Evolutionary conservation across 2,113 vertebrate species (phyloP).

Genomic region (Recurvirostra avosetta): DNA sequence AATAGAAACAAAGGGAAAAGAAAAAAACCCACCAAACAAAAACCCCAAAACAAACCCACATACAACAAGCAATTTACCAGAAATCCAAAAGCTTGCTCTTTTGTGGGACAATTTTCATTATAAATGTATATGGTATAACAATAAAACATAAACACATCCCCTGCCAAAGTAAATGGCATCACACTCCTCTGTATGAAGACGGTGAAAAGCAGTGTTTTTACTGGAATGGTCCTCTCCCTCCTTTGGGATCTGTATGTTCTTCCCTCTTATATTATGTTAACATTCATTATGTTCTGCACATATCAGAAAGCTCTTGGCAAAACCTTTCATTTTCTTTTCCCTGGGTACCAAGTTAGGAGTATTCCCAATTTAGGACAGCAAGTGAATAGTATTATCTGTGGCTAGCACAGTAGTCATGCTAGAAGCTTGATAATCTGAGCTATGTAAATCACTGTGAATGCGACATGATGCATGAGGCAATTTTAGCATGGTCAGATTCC

Average conservation of each 20-base stretch:
- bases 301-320: neutral
- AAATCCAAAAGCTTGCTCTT: neutral
- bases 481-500: neutral
- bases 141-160: neutral
- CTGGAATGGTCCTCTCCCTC: neutral
- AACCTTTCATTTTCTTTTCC: neutral
- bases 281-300: neutral
- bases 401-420: neutral
- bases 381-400: neutral
- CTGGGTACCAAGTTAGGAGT: neutral
- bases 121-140: neutral
- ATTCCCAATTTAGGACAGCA: neutral
- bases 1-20: neutral
- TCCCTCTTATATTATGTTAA: neutral
- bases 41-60: neutral
- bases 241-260: neutral
- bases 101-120: neutral
- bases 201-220: neutral
- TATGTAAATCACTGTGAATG: neutral
- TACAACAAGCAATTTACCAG: neutral
- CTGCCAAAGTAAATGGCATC: constrained; percentile 2
- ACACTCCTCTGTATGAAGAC: neutral
- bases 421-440: neutral
- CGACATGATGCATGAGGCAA: neutral
- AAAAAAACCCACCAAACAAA: neutral